These are phyloP conservation scores for Delphinus delphis DNA, from an alignment of 2,113 vertebrate genomes.

Conservation along the genomic window DNA sequence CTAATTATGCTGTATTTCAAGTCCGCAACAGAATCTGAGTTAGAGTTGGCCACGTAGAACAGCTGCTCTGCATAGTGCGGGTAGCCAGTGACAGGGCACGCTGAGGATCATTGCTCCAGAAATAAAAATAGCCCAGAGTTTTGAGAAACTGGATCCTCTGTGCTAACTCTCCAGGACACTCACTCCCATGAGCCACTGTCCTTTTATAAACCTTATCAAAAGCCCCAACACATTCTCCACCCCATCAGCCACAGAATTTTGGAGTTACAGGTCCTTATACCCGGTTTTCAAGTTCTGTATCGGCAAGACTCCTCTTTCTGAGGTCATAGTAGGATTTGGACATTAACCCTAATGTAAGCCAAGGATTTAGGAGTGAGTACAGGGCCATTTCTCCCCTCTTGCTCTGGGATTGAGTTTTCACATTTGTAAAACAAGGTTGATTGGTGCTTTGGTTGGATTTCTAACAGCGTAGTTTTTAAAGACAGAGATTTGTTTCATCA, in stretches of 20 bases:
- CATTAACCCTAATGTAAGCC: not conserved
- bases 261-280: not conserved
- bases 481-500: not conserved
- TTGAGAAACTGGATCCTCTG: conserved; percentile 42
- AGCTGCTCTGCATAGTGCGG: not conserved
- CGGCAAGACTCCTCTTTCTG: not conserved
- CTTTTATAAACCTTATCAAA: conserved; percentile 32
- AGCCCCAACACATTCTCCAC: not conserved
- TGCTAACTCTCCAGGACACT: not conserved
- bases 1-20: not conserved
- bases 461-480: not conserved
- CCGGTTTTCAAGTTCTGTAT: not conserved
- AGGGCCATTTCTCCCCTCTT: not conserved
- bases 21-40: not conserved
- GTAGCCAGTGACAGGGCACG: not conserved
- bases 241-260: not conserved
- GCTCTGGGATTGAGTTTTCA: not conserved
- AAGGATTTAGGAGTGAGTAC: not conserved
- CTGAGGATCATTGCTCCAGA: not conserved
- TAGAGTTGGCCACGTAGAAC: not conserved
- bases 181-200: not conserved
- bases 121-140: conserved; percentile 71
- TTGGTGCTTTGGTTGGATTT: not conserved
- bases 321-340: not conserved
- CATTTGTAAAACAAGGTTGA: not conserved